Base-by-base conservation (phyloP, 2,888 invertebrate species). In the Ganaspis brasiliensis region DNA sequence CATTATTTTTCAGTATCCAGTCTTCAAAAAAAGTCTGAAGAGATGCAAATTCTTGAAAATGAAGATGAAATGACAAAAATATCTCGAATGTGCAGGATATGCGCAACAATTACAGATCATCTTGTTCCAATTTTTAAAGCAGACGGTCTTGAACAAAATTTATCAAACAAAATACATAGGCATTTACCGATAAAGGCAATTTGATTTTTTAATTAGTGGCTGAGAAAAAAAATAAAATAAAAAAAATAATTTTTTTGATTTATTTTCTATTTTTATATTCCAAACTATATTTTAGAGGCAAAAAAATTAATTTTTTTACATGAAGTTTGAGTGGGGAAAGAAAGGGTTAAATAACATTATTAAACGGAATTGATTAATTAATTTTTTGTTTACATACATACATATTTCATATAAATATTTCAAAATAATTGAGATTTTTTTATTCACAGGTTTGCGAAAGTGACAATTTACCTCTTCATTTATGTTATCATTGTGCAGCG, bases 401-500 rank as follows among this genome's bases (percentile, higher is more conserved):
- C n/a, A n/a, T n/a, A n/a, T n/a, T n/a, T n/a, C n/a, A n/a, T n/a
- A n/a, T n/a, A n/a, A 37, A 52, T 31, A 72, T 35, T 26, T 70
- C 16, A 12, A 49, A 71, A n/a, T n/a, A n/a, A 26, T 56, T 21
- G 57, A 6, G 21, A 19, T 52, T 31, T n/a, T n/a, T 19, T 73
- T 19, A 10, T 52, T 56, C 14, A 71, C 87, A 94, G 94, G 92
- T 94, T n/a, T 85, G 89, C 0, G 87, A 90, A 79, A 85, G 85
- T 0, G 95, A 95, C 84, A 89, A 86, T 12, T 89, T 95, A 77
- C 95, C 95, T 0, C 88, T 92, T 61, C 93, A 93, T 81, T 91
- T 95, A 81, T 96, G 96, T 91, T 94, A 93, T 88, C 93, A 93
- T 80, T 96, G 96, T 87, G 93, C 94, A 0, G 93, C 93, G 78